Evolutionary conservation across 2,888 invertebrate genomes (phyloP), one percentile per base, ranked within the genome.

Genomic region (Chymomyza fuscimana): DNA sequence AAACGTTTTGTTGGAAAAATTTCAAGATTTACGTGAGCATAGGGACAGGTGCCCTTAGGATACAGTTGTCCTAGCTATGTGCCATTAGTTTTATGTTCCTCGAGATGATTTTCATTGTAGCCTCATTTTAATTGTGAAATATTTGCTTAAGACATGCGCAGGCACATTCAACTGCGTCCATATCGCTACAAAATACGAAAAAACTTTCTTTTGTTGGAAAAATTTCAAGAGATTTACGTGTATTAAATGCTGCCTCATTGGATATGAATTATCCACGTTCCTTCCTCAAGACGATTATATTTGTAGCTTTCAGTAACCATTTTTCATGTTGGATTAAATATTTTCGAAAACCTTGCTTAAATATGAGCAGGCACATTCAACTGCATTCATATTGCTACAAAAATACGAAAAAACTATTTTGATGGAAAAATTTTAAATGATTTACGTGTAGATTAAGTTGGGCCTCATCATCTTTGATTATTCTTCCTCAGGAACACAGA

Each of bases 291-390:
- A 46, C 12, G 40, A 46, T 46, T 46, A 12, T 12, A 12, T 46
- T 12, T 46, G 12, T 12, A 46, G 40, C 10, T 12, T 12, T 46
- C 40, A 12, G 40, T 46, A 46, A 46, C 40, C 40, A 46, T 46
- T 46, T 46, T 46, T 46, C 12, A 46, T 12, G 40, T 46, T 12
- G 40, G 40, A 46, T 19, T 16, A 36, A 56, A 15, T 56, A 15
- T 36, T n/a, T n/a, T 15, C 7, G 62, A 29, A 50, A 50, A 19
- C 22, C 32, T 54, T 32, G 51, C 40, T 61, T 52, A 3, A 67
- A 69, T 74, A 73, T 67, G 73, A 69, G 74, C 82, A 82, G 85
- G 85, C 72, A 83, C 86, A 77, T 74, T 86, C 86, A 75, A 82
- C 79, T 83, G 84, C 77, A 51, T 12, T 62, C 77, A 70, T 63